Base-by-base conservation (phyloP, 2,797 vertebrate genomes). In the Cottoperca gobio region DNA sequence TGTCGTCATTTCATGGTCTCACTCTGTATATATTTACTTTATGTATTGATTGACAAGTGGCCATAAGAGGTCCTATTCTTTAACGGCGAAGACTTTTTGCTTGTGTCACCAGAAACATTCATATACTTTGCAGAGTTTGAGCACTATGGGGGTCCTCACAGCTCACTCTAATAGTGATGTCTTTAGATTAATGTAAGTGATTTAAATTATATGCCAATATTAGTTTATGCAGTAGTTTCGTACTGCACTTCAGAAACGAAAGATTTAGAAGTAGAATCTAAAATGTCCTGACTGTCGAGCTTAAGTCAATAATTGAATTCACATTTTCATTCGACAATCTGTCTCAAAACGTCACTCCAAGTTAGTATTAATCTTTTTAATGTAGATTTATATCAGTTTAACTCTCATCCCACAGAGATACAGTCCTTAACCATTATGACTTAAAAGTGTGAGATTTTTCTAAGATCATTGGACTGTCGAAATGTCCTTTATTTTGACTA, bases 1-100 rank as follows among this genome's bases (percentile, higher is more conserved):
- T 31, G 45, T 55, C 54, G 24, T 78, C 8, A 11, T 74, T 77
- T 67, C 5, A 10, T 68, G 37, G 53, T 72, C 37, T 79, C 14
- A 2, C 59, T 80, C 13, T 45, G 40, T 53, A 8, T 54, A 9
- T 17, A 17, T 55, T 50, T 0, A 46, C 54, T 74, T 50, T 0
- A 24, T 63, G 23, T 60, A 40, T 39, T 43, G 50, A 31, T 6
- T 26, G 12, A 23, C 31, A 33, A 33, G 33, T 33, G n/a, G n/a
- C n/a, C 4, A 21, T 10, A 28, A 14, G 13, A 10, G 16, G n/a
- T 49, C 17, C 2, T 19, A 4, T 39, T 66, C 5, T 35, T 66
- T 10, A 53, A 48, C 14, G 39, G 28, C 24, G 11, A 12, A 42
- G 13, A 39, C 13, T 24, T 23, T 45, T 46, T 1, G 5, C 1